Conservation (phyloP, 2,888 invertebrate genomes). For the Yponomeuta malinellus region DNA sequence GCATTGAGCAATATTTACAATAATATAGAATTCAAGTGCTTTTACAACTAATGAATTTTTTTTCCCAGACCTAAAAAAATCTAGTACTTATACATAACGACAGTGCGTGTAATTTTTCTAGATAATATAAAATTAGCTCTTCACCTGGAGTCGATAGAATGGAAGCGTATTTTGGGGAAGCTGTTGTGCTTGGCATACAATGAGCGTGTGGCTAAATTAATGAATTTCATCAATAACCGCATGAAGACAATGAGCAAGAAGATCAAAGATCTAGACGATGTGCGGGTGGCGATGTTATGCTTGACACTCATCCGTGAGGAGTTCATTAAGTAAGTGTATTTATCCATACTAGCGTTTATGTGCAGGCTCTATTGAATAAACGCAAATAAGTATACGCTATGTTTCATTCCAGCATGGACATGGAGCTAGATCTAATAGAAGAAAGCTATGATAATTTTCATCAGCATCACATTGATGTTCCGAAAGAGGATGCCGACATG, state of each 20-base stretch:
- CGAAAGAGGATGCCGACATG: constrained; percentile 86
- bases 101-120: constrained; percentile 28
- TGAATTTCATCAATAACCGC: constrained; percentile 85
- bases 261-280: constrained; percentile 86
- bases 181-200: constrained; percentile 81
- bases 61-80: too few species aligned
- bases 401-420: constrained; percentile 77
- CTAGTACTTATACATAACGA: too few species aligned
- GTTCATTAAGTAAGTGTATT: constrained; percentile 75
- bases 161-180: constrained; percentile 85
- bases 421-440: constrained; percentile 84
- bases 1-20: too few species aligned
- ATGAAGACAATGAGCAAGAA: constrained; percentile 81
- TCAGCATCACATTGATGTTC: constrained; percentile 79
- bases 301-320: constrained; percentile 84
- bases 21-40: too few species aligned
- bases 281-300: constrained; percentile 87
- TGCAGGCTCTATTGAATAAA: too few species aligned
- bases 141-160: constrained; percentile 84
- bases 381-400: too few species aligned
- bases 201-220: constrained; percentile 80
- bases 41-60: too few species aligned
- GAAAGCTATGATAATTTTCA: constrained; percentile 85
- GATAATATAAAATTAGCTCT: constrained; percentile 80
- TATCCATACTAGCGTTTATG: too few species aligned